These are phyloP conservation scores for Himantopus leucocephalus DNA, from an alignment of 2,113 vertebrate species.

Conservation along the genomic window DNA sequence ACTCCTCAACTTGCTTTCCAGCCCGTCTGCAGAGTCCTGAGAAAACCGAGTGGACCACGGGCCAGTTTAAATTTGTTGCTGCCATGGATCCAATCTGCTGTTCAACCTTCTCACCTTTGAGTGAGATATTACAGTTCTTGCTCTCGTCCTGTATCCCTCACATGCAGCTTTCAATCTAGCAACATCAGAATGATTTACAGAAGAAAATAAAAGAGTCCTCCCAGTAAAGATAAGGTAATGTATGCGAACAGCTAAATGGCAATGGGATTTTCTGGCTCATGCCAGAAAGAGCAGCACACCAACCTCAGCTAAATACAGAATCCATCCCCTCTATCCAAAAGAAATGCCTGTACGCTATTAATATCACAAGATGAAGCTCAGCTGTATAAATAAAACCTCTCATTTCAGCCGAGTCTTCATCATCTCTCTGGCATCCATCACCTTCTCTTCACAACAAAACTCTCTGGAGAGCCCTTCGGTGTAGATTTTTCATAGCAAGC, in stretches of 20 bases:
- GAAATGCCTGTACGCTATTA: conserved; percentile 22
- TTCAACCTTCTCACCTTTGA: background rate
- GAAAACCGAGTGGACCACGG: background rate
- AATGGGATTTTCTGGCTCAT: background rate
- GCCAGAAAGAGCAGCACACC: background rate
- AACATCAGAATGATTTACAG: background rate
- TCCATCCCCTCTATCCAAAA: background rate
- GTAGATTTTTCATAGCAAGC: background rate
- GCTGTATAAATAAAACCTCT: conserved; percentile 53
- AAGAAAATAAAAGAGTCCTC: background rate
- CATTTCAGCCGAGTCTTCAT: conserved; percentile 22
- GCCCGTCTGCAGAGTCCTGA: background rate
- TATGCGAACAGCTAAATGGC: background rate
- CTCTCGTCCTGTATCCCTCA: background rate
- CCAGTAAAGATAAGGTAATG: background rate
- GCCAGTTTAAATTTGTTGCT: background rate
- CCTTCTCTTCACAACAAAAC: background rate
- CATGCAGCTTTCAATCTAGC: background rate
- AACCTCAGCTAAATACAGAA: background rate
- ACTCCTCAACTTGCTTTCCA: background rate
- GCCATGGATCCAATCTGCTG: background rate
- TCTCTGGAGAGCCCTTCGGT: background rate
- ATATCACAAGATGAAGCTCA: conserved; percentile 51
- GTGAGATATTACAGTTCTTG: background rate
- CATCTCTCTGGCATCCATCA: conserved; percentile 26